Evolutionary conservation across 2,797 vertebrate species (phyloP).

Genomic region (Diglossa cyanea): DNA sequence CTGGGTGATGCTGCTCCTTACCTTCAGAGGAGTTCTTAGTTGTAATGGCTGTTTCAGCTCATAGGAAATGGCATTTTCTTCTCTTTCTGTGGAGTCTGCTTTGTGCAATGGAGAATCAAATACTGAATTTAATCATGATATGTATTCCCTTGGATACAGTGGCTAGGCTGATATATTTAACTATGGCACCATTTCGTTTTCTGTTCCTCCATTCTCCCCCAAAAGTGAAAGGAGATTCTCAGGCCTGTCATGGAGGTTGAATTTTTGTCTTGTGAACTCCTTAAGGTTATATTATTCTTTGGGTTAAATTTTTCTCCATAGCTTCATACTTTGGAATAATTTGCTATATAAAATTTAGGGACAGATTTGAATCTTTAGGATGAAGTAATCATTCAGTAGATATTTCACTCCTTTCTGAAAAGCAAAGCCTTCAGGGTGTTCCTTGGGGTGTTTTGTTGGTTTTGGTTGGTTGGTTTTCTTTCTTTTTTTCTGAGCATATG

Average conservation of each 20-base stretch:
- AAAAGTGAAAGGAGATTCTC: background rate
- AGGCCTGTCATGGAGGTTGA: background rate
- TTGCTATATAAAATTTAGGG: background rate
- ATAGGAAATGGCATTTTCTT: background rate
- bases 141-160: background rate
- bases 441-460: background rate
- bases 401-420: background rate
- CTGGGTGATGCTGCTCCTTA: background rate
- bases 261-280: background rate
- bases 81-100: background rate
- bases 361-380: background rate
- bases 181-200: background rate
- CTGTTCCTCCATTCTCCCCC: background rate
- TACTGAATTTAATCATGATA: background rate
- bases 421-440: background rate
- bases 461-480: no score
- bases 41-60: background rate
- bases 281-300: background rate
- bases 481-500: background rate
- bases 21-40: background rate
- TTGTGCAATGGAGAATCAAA: background rate
- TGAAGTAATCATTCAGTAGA: background rate
- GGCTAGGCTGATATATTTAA: background rate
- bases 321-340: background rate
- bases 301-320: background rate